Evolutionary conservation across 2,888 invertebrate genomes (phyloP), one percentile per base, ranked within the genome.

Genomic region (Ophion costatus): DNA sequence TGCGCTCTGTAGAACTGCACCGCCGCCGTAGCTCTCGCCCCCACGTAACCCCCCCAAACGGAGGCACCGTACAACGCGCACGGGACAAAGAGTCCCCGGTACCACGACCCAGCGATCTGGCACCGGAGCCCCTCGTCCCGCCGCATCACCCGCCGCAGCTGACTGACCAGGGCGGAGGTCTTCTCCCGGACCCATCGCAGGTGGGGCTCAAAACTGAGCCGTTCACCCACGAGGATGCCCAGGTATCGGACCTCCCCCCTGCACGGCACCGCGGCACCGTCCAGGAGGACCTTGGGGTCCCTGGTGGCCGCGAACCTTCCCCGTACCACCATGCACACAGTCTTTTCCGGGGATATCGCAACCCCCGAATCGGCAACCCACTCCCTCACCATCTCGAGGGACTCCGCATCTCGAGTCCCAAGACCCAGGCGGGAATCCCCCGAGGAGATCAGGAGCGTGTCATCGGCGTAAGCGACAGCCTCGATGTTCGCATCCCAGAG

Each of bases 1-100:
- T 84, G 74, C 11, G 73, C 79, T 22, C 73, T 51, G 38, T 38
- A 61, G 22, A 66, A 42, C 42, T 42, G n/a, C 1, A 20, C 10
- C 9, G n/a, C 7, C 5, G 66, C 66, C 66, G 66, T 66, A n/a
- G 11, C 42, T 20, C 66, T 42, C 42, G 17, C 66, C 33, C 66
- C 5, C 66, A 66, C 38, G 66, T 9, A 38, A 2, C 38, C 38
- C 5, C 38, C 66, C 66, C 38, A 17, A 17, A 38, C 33, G 11
- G 66, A 33, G n/a, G 38, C 38, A 17, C 38, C 66, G 17, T 38
- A 33, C 14, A 63, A 14, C 63, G 63, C 33, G 29, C 29, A 63
- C 29, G 63, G 63, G 59, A 61, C 11, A 9, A 33, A 24, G 24
- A 24, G 24, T 2, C 24, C 0, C 24, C 24, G 24, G 24, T 24